Percentiles rank a stretch among this genome's conserved stretches.
Conservation (phyloP, 2,888 invertebrate genomes). For the Opisthograptis luteolata region DNA sequence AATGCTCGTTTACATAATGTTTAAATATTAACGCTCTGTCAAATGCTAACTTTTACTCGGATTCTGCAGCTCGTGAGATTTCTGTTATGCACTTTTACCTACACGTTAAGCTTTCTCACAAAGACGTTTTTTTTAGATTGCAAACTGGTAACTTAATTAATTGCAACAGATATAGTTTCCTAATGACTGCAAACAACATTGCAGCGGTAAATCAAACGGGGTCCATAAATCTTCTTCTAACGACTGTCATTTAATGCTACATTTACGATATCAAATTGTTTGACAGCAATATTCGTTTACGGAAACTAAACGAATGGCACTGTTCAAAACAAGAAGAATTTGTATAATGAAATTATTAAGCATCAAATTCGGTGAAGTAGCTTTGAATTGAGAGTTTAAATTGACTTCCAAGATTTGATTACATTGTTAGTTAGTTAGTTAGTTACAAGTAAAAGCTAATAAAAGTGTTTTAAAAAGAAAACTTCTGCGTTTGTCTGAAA, state of each 20-base stretch:
- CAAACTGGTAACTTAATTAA: slow-evolving; percentile 5
- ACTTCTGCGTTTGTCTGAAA: too few relatives aligned
- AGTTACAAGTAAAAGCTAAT: too few relatives aligned
- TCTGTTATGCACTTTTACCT: background rate
- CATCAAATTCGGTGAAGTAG: too few relatives aligned
- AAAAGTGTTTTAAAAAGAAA: too few relatives aligned
- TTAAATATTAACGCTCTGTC: slow-evolving; percentile 23
- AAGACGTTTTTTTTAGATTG: background rate
- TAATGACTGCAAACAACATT: slow-evolving; percentile 3
- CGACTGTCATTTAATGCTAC: background rate
- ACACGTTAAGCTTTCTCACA: background rate
- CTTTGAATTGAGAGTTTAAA: too few relatives aligned
- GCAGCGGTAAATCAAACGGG: background rate
- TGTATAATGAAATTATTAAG: too few relatives aligned
- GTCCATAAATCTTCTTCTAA: slow-evolving; percentile 16
- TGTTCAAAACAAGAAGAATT: too few relatives aligned
- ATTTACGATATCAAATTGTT: background rate
- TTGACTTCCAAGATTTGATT: too few relatives aligned
- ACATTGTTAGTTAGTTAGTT: too few relatives aligned
- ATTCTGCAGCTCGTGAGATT: background rate
- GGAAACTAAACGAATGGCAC: too few relatives aligned
- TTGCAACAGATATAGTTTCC: background rate
- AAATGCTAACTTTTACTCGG: slow-evolving; percentile 21
- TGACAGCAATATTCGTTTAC: background rate
- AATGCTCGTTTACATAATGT: slow-evolving; percentile 33